phyloP scores from a whole-genome alignment of 1,140 invertebrate genomes.

The Asobara japonica region DNA sequence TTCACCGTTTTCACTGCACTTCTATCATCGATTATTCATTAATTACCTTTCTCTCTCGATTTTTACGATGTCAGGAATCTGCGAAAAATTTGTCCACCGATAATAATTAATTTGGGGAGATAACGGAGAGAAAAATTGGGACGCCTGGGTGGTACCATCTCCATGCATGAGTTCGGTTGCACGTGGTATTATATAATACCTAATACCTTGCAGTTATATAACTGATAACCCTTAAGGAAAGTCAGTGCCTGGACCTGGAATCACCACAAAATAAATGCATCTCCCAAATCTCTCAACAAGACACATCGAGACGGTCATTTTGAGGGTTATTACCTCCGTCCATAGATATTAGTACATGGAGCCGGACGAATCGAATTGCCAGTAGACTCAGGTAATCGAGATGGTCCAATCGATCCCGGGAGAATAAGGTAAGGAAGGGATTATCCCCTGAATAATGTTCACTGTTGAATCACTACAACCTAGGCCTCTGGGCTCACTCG shows the following conservation, averaged over 20 bases:
- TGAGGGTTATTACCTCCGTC: no score
- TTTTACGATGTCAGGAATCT: not conserved
- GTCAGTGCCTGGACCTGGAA: no score
- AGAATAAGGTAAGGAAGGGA: constrained; percentile 36
- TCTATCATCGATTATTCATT: not conserved
- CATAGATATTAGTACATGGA: no score
- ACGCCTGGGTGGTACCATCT: no score
- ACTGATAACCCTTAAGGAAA: no score
- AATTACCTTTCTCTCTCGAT: not conserved
- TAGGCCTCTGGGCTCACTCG: constrained; percentile 34
- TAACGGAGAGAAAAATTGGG: no score
- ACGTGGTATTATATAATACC: no score
- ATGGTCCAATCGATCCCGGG: not conserved
- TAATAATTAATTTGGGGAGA: constrained; percentile 1
- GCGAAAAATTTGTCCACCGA: not conserved
- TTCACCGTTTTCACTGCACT: not conserved
- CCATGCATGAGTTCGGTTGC: no score
- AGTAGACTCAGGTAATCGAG: not conserved
- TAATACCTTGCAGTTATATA: no score
- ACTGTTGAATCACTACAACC: constrained; percentile 37
- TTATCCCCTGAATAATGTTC: constrained; percentile 62
- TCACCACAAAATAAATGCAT: no score
- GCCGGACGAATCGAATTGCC: not conserved
- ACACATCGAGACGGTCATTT: no score
- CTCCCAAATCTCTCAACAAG: no score